Percentiles rank a stretch among this genome's conserved stretches.
Evolutionary conservation across 1,140 invertebrate genomes (phyloP).

Genomic region (Sitophilus oryzae): DNA sequence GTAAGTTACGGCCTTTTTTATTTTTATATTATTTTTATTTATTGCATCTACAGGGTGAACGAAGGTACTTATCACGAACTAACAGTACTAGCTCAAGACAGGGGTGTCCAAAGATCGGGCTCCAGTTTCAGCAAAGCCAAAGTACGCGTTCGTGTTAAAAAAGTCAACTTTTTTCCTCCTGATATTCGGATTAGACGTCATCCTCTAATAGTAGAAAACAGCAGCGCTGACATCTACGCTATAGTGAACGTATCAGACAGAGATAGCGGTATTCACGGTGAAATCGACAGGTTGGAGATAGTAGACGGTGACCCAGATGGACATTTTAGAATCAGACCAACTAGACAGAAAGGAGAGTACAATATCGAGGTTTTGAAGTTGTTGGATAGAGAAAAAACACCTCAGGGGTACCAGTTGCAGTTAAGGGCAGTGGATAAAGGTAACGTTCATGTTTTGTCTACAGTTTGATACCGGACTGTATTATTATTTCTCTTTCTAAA

Average conservation of each 20-base stretch:
- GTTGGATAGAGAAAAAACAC: constrained; percentile 67
- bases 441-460: neutral
- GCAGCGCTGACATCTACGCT: constrained; percentile 81
- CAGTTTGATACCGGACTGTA: too few relatives aligned
- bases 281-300: constrained; percentile 78
- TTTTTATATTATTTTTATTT: constrained; percentile 4
- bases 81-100: constrained; percentile 74
- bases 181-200: constrained; percentile 74
- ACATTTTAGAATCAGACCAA: constrained; percentile 69
- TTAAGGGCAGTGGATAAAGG: constrained; percentile 79
- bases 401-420: constrained; percentile 80
- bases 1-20: constrained; percentile 39
- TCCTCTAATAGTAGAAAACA: constrained; percentile 76
- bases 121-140: constrained; percentile 61
- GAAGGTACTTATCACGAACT: constrained; percentile 67
- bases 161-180: constrained; percentile 81
- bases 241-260: constrained; percentile 79
- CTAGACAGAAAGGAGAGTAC: constrained; percentile 59
- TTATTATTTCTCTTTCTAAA: neutral
- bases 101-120: constrained; percentile 62
- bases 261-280: constrained; percentile 77
- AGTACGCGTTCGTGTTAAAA: constrained; percentile 71
- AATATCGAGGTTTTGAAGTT: constrained; percentile 71
- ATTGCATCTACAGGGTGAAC: constrained; percentile 31
- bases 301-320: constrained; percentile 82